These are phyloP conservation scores for Leptobrachium leishanense DNA, from an alignment of 2,113 vertebrate genomes.

Conservation along the genomic window DNA sequence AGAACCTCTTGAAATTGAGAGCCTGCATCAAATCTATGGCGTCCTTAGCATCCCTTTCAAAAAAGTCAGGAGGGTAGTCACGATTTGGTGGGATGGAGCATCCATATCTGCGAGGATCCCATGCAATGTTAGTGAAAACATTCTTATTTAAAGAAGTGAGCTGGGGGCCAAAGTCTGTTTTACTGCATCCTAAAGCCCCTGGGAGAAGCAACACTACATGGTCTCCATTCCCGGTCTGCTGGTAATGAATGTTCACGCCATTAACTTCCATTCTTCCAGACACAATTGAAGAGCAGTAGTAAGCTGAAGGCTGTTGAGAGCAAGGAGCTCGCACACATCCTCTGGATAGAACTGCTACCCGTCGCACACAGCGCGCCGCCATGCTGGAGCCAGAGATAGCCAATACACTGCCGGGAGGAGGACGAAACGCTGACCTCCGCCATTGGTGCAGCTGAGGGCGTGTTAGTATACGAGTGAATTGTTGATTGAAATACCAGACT, in stretches of 20 bases:
- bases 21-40: slow-evolving; percentile 89
- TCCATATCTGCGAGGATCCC: slow-evolving; percentile 89
- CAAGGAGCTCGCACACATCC: too few relatives aligned
- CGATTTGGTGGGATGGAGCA: slow-evolving; percentile 81
- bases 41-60: slow-evolving; percentile 87
- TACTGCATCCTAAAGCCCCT: slow-evolving; percentile 81
- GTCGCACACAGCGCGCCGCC: too few relatives aligned
- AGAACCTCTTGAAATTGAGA: slow-evolving; percentile 77
- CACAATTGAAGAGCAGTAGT: slow-evolving; percentile 61
- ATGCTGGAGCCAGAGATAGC: too few relatives aligned
- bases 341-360: too few relatives aligned
- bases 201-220: slow-evolving; percentile 83
- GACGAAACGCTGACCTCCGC: too few relatives aligned
- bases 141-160: slow-evolving; percentile 77
- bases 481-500: too few relatives aligned
- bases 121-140: slow-evolving; percentile 79
- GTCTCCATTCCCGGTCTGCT: slow-evolving; percentile 74
- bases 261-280: slow-evolving; percentile 77
- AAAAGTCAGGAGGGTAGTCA: slow-evolving; percentile 86
- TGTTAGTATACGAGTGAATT: too few relatives aligned
- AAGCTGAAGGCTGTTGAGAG: too few relatives aligned
- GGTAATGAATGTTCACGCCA: slow-evolving; percentile 80
- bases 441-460: too few relatives aligned
- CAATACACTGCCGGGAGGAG: too few relatives aligned
- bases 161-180: slow-evolving; percentile 86